Evolutionary conservation across 2,113 vertebrate species (phyloP), one percentile per base, ranked within the genome.

Genomic region (Larimichthys polyactis): DNA sequence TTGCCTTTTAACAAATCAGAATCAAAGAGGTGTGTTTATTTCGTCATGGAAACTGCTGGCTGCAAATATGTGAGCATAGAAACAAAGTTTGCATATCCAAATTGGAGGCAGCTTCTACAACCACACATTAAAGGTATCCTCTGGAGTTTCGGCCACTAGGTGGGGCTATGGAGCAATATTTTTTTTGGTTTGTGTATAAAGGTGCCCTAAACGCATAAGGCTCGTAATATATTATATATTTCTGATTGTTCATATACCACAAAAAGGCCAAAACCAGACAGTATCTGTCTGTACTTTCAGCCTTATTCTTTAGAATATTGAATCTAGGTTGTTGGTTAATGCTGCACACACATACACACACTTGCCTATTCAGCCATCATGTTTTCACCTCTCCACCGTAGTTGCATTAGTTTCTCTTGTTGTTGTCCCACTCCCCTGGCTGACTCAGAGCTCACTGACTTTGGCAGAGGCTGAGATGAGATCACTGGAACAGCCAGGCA

Each of bases 71-170:
- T 44, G 48, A 54, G 4, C 32, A 27, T 29, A 59, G 17, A 36
- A n/a, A 49, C 29, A 16, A 7, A 60, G 65, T 85, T 87, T 87
- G 76, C 82, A 87, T 87, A 83, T 36, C 1, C 65, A 84, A 88
- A 81, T 77, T 4, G 5, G 76, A 62, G 44, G n/a, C 32, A 10
- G 80, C 32, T 6, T 55, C 17, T 58, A 5, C 8, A 36, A n/a
- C 59, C 32, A 16, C n/a, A 62, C 8, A 67, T 40, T 43, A 20
- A 43, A 85, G 10, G 20, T 11, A 17, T 20, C 17, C 43, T 24
- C 22, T n/a, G 55, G 2, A 22, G 4, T 57, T 62, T 24, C 48
- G 11, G 36, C 72, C 15, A 40, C 20, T 48, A 11, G 68, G 73
- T 46, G 3, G n/a, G 0, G 11, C 51, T 51, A 3, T 24, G n/a